Percentiles rank a stretch among this genome's conserved stretches.
phyloP scores from a whole-genome alignment of 92 coral and sea anemone genomes.

The Paramuricea clavata region DNA sequence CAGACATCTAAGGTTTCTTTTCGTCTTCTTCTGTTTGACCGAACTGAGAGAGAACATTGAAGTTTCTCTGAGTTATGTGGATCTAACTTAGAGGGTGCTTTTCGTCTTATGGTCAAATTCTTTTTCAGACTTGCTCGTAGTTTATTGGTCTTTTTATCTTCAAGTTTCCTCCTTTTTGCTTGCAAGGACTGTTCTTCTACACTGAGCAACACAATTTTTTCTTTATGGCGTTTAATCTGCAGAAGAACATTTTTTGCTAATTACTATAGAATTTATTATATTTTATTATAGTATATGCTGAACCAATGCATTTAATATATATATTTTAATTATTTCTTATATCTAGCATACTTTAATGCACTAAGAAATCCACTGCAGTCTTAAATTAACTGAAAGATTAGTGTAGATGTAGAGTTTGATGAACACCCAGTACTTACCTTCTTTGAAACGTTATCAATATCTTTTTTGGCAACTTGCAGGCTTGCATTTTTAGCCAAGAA shows the following conservation, averaged over 20 bases:
- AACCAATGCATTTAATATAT: neutral
- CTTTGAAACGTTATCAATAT: neutral
- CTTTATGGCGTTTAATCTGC: slow-evolving; percentile 1
- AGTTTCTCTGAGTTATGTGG: slow-evolving; percentile 57
- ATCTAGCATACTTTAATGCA: too few relatives aligned
- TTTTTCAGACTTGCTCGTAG: slow-evolving; percentile 1
- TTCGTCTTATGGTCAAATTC: slow-evolving; percentile 8
- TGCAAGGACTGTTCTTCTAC: slow-evolving; percentile 22
- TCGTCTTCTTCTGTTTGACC: slow-evolving; percentile 64
- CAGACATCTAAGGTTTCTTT: slow-evolving; percentile 76
- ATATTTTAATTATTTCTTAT: too few relatives aligned
- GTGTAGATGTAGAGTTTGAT: neutral
- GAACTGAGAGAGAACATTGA: slow-evolving; percentile 46
- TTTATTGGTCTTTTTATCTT: neutral
- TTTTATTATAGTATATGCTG: neutral
- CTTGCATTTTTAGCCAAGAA: slow-evolving; percentile 13
- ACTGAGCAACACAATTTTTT: slow-evolving; percentile 3
- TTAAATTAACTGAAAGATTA: too few relatives aligned
- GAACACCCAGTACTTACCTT: slow-evolving; percentile 1
- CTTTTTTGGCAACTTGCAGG: neutral
- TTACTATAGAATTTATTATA: neutral
- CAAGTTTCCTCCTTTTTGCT: neutral
- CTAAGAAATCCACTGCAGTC: too few relatives aligned
- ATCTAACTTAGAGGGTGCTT: slow-evolving; percentile 11
- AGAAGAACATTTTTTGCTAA: neutral